Conservation (phyloP, 2,113 vertebrate species). For the Neogale vison region DNA sequence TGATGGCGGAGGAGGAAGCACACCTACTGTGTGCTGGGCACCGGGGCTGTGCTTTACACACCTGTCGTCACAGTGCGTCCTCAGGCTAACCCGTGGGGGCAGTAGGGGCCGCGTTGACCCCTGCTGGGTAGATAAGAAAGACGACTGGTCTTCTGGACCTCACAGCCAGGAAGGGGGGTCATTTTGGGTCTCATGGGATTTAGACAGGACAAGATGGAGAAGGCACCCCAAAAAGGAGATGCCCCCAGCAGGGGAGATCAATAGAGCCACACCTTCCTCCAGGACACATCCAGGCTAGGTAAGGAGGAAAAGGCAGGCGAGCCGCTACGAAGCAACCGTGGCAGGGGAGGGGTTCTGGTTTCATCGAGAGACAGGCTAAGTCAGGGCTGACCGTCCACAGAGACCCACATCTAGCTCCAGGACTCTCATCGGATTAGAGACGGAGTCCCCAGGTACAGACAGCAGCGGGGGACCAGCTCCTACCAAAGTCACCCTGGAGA, state of each 20-base stretch:
- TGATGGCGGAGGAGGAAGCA: background rate
- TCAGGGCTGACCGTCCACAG: background rate
- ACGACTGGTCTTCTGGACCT: background rate
- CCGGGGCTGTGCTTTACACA: fast-evolving
- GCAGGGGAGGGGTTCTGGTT: fast-evolving
- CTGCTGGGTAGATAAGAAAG: background rate
- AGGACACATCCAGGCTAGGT: fast-evolving
- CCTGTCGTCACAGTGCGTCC: fast-evolving
- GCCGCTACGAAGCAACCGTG: no score
- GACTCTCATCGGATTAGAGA: background rate
- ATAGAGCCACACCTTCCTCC: background rate
- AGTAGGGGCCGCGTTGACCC: fast-evolving
- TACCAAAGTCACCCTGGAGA: background rate
- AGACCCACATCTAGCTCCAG: fast-evolving
- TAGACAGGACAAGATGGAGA: no score
- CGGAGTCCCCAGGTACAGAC: background rate
- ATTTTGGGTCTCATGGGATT: background rate
- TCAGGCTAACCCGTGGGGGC: fast-evolving
- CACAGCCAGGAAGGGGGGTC: fast-evolving
- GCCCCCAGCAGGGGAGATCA: no score
- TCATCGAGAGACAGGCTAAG: background rate
- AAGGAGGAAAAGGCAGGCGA: background rate
- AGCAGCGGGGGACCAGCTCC: background rate
- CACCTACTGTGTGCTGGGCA: fast-evolving
- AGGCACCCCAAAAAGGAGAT: no score